These are phyloP conservation scores for Poliocrania exsul DNA, from an alignment of 2,797 vertebrate genomes.

Conservation along the genomic window DNA sequence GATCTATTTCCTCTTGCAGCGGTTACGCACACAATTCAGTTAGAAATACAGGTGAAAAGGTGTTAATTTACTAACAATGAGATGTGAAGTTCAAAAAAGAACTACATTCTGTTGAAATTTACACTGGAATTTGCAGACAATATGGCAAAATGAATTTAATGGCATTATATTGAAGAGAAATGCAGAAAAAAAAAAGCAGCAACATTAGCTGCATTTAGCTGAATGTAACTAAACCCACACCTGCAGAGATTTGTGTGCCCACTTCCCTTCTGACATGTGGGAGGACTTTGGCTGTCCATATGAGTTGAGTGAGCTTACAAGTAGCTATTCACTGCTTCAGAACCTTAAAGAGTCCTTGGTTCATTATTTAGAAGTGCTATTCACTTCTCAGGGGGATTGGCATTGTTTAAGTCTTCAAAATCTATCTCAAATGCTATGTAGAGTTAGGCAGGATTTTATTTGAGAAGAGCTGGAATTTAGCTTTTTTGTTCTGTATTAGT, in stretches of 20 bases:
- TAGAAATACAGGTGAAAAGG: not conserved
- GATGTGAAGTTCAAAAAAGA: slow-evolving; percentile 18
- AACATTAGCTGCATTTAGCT: not conserved
- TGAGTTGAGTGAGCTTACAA: not conserved
- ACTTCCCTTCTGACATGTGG: not conserved
- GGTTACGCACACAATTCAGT: not conserved
- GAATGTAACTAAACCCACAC: not conserved
- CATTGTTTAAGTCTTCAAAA: not conserved
- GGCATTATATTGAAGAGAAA: not conserved
- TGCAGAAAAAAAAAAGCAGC: not conserved
- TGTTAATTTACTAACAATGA: slow-evolving; percentile 12
- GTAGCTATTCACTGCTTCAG: not conserved
- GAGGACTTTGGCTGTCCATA: not conserved
- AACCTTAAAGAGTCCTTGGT: not conserved
- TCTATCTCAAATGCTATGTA: not conserved
- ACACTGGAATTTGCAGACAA: not conserved
- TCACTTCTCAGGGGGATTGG: not conserved
- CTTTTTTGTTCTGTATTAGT: not conserved
- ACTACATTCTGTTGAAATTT: slow-evolving; percentile 26
- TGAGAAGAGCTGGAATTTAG: not conserved
- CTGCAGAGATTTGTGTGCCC: not conserved
- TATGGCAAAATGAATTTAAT: not conserved
- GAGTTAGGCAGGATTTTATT: not conserved
- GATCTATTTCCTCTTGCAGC: not conserved
- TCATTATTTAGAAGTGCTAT: not conserved